Percentiles rank a stretch among this genome's conserved stretches.
These are phyloP conservation scores for Cyclina sinensis DNA, from an alignment of 1,140 invertebrate species.

Conservation along the genomic window DNA sequence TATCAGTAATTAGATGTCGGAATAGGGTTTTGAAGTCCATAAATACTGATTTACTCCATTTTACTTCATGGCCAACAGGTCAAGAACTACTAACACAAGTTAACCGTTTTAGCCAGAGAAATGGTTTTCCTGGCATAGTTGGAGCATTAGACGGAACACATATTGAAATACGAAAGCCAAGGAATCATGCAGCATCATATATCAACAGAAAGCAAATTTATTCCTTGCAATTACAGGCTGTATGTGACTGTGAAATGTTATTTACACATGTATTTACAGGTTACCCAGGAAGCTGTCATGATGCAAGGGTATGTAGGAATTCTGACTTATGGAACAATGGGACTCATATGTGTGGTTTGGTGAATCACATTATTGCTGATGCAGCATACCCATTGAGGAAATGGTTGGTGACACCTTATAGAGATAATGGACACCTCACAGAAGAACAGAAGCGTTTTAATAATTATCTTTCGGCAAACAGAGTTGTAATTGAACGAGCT, in stretches of 20 bases:
- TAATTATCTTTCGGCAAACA: constrained; percentile 66
- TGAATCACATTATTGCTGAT: constrained; percentile 68
- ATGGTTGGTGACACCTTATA: constrained; percentile 71
- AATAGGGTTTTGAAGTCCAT: constrained; percentile 42
- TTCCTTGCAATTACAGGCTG: constrained; percentile 66
- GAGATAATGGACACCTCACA: constrained; percentile 76
- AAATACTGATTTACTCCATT: constrained; percentile 38
- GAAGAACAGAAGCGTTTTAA: constrained; percentile 78
- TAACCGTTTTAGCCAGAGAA: constrained; percentile 40
- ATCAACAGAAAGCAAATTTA: constrained; percentile 70
- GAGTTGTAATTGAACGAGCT: constrained; percentile 81
- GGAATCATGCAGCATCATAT: constrained; percentile 57
- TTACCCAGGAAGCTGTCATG: constrained; percentile 69
- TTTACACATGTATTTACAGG: constrained; percentile 67
- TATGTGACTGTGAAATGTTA: constrained; percentile 55
- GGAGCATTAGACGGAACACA: constrained; percentile 71
- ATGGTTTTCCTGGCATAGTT: constrained; percentile 70
- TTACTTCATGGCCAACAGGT: constrained; percentile 54
- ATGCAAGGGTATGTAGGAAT: constrained; percentile 61
- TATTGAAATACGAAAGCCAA: constrained; percentile 68
- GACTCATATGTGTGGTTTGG: constrained; percentile 9
- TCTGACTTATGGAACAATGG: constrained; percentile 72
- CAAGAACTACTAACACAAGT: neutral
- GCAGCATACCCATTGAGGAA: constrained; percentile 66
- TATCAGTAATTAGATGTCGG: constrained; percentile 25